Base-by-base conservation (phyloP, 1,140 invertebrate species). In the Macrocentrus cingulum region DNA sequence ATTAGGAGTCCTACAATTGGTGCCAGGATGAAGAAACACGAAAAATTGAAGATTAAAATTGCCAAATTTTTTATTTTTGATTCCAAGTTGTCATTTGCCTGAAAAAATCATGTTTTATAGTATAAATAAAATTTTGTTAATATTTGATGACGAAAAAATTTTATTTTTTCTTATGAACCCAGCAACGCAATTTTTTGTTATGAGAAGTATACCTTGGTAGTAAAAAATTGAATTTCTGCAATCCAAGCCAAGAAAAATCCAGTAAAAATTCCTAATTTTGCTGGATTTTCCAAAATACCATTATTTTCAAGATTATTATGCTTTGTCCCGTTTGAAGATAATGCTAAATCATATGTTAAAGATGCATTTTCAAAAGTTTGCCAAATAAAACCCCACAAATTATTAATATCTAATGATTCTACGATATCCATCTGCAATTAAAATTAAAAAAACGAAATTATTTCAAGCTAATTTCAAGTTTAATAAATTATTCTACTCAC, bases 131-230 rank as follows among this genome's bases (percentile, higher is more conserved):
- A n/a, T n/a, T n/a, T n/a, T n/a, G n/a, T n/a, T n/a, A n/a, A n/a
- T n/a, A n/a, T n/a, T n/a, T n/a, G n/a, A n/a, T n/a, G n/a, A n/a
- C n/a, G n/a, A n/a, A n/a, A n/a, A n/a, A n/a, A n/a, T n/a, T n/a
- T n/a, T n/a, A n/a, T n/a, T n/a, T n/a, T n/a, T n/a, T n/a, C n/a
- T n/a, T n/a, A n/a, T n/a, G n/a, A n/a, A n/a, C n/a, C n/a, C n/a
- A n/a, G n/a, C n/a, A n/a, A n/a, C n/a, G n/a, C n/a, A n/a, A n/a
- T n/a, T n/a, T n/a, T n/a, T n/a, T n/a, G n/a, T n/a, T n/a, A n/a
- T n/a, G n/a, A n/a, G n/a, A n/a, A n/a, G n/a, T n/a, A 36, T 52
- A 63, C 61, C 58, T 63, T 63, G 4, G 50, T n/a, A 9, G 54
- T 48, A 39, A 32, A 16, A 23, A 60, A 49, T 42, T 36, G 19